phyloP scores from a whole-genome alignment of 2,113 vertebrate genomes.

The Anas platyrhynchos region DNA sequence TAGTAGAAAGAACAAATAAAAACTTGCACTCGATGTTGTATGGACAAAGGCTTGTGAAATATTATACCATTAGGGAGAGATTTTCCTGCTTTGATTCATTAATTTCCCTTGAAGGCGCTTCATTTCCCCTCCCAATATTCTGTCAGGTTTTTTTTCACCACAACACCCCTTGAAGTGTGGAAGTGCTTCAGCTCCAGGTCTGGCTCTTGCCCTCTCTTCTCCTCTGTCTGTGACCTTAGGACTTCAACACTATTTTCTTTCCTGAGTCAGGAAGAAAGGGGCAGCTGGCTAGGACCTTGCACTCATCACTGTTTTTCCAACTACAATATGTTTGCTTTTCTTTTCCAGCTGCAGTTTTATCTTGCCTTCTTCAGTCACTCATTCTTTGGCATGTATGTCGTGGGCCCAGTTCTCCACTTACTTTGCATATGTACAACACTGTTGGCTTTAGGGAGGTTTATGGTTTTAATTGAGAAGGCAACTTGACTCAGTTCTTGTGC shows the following conservation, averaged over 20 bases:
- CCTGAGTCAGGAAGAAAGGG: slow-evolving; percentile 68
- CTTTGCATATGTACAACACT: neutral
- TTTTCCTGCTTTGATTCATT: slow-evolving; percentile 53
- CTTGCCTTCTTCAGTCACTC: slow-evolving; percentile 15
- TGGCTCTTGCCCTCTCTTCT: slow-evolving; percentile 58
- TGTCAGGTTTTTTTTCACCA: slow-evolving; percentile 26
- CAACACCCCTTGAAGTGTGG: slow-evolving; percentile 34
- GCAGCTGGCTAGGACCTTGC: slow-evolving; percentile 47
- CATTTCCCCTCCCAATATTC: slow-evolving; percentile 22
- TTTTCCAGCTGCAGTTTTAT: slow-evolving; percentile 60
- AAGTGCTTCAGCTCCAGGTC: slow-evolving; percentile 48
- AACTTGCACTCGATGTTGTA: neutral
- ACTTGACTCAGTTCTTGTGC: neutral
- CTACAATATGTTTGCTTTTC: slow-evolving; percentile 65
- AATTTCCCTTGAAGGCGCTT: slow-evolving; percentile 51
- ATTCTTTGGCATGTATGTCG: neutral
- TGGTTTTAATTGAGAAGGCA: neutral
- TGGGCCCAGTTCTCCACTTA: neutral
- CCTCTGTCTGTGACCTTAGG: slow-evolving; percentile 57
- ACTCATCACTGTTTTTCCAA: slow-evolving; percentile 62
- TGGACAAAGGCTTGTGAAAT: neutral
- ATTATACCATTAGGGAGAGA: neutral
- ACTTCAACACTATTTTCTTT: slow-evolving; percentile 73
- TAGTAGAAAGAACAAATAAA: slow-evolving; percentile 13
- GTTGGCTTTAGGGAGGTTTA: neutral